Evolutionary conservation across 1,140 invertebrate genomes (phyloP), one percentile per base, ranked within the genome.

Genomic region (Centruroides sculpturatus): DNA sequence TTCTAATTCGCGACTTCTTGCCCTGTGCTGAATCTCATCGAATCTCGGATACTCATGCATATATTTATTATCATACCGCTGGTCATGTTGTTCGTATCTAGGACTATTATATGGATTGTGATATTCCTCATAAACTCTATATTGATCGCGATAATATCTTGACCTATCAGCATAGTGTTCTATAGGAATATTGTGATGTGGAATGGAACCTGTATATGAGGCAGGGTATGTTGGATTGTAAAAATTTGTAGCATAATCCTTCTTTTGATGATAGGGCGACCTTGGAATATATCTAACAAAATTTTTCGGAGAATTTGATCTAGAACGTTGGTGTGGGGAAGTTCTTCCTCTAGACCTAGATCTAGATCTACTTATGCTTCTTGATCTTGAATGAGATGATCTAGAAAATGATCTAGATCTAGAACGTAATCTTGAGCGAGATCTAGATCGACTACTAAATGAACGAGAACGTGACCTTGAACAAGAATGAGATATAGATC

Each of bases 391-490:
- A 2, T 62, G 60, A 23, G 68, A 66, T 3, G 69, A 69, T 36
- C 71, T 66, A n/a, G 70, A 70, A 47, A 64, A 67, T 11, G 66
- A 67, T 34, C 69, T 67, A 5, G 70, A 70, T 56, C 71, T 65
- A 10, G 68, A 69, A 8, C 57, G 67, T 47, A 67, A 66, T n/a
- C 64, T 59, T 7, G 68, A 66, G 23, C 66, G 65, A 10, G 72
- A 72, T 47, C 67, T 61, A 34, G 72, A 72, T 48, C 73, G 61
- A 54, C 68, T 60, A 10, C 41, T 41, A 41, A 51, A 60, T 6
- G 52, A 55, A 23, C 55, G 56, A 34, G 59, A 49, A 3, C 56
- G 50, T 34, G 62, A 55, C 35, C 62, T 62, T 12, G 64, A 64
- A 52, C 64, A 59, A 7, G 66, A 63, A 46, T 59, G 54, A 57